phyloP scores from a whole-genome alignment of 2,888 invertebrate species.

The Ryuthela nishihirai region DNA sequence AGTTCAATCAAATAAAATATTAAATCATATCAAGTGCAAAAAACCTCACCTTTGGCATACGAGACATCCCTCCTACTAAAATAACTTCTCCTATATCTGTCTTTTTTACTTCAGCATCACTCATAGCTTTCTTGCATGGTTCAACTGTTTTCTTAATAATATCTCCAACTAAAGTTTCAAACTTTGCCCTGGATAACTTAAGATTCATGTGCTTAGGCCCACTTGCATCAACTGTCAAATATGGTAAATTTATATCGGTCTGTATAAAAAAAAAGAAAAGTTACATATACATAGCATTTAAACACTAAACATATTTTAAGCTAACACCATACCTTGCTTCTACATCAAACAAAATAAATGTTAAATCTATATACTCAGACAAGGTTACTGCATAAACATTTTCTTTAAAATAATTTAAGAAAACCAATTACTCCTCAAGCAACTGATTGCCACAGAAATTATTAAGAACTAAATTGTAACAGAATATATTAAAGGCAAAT shows the following conservation, averaged over 20 bases:
- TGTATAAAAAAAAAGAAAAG: constrained; percentile 38
- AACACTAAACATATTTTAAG: background rate
- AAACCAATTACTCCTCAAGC: too few species aligned
- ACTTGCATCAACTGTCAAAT: constrained; percentile 90
- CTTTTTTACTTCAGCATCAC: constrained; percentile 87
- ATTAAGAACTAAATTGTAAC: too few species aligned
- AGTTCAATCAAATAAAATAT: too few species aligned
- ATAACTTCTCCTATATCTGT: constrained; percentile 94
- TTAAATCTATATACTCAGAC: too few species aligned
- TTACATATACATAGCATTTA: background rate
- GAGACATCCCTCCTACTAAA: constrained; percentile 95
- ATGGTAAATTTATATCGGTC: constrained; percentile 96
- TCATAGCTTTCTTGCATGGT: constrained; percentile 90
- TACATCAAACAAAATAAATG: too few species aligned
- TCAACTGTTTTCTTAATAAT: constrained; percentile 83
- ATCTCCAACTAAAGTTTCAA: constrained; percentile 86
- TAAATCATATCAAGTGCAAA: too few species aligned
- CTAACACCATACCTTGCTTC: too few species aligned
- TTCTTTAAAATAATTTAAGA: too few species aligned
- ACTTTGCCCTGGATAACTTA: constrained; percentile 87
- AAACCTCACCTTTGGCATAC: constrained; percentile 78
- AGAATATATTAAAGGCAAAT: too few species aligned
- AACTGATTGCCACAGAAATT: too few species aligned
- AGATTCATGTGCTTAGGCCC: constrained; percentile 98
- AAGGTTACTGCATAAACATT: too few species aligned